A percentile compares a stretch with the other conserved stretches of the same genome.
These are phyloP conservation scores for Hypanus sabinus DNA, from an alignment of 2,113 vertebrate genomes.

Conservation along the genomic window DNA sequence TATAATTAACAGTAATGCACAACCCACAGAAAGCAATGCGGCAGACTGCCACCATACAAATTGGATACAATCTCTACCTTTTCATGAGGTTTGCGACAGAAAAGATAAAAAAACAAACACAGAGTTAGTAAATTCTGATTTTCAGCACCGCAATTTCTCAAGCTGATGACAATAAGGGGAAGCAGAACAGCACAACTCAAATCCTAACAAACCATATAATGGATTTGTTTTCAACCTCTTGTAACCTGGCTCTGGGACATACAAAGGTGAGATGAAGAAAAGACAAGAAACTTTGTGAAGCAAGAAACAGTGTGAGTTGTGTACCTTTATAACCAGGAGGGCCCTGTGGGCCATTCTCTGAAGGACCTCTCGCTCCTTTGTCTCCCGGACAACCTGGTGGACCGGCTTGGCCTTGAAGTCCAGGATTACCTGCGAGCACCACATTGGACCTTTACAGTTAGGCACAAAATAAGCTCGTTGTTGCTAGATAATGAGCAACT, in stretches of 20 bases:
- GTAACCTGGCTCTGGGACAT: background rate
- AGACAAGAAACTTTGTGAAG: too few species aligned
- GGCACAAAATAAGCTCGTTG: background rate
- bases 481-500: background rate
- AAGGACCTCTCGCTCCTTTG: slow-evolving; percentile 50
- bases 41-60: background rate
- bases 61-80: background rate
- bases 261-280: background rate
- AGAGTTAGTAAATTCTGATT: background rate
- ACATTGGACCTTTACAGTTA: background rate
- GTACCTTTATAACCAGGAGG: slow-evolving; percentile 9
- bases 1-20: too few species aligned
- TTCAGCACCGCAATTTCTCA: background rate
- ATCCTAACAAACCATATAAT: background rate
- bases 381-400: background rate
- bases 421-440: slow-evolving; percentile 46
- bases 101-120: background rate
- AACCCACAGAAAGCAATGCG: background rate
- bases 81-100: background rate
- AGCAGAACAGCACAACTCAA: background rate
- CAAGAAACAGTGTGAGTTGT: background rate
- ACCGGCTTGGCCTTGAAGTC: slow-evolving; percentile 47
- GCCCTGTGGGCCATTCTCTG: slow-evolving; percentile 40
- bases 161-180: background rate
- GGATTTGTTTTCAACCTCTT: background rate